Evolutionary conservation across 2,113 vertebrate species (phyloP).

Genomic region (Platichthys stellatus): DNA sequence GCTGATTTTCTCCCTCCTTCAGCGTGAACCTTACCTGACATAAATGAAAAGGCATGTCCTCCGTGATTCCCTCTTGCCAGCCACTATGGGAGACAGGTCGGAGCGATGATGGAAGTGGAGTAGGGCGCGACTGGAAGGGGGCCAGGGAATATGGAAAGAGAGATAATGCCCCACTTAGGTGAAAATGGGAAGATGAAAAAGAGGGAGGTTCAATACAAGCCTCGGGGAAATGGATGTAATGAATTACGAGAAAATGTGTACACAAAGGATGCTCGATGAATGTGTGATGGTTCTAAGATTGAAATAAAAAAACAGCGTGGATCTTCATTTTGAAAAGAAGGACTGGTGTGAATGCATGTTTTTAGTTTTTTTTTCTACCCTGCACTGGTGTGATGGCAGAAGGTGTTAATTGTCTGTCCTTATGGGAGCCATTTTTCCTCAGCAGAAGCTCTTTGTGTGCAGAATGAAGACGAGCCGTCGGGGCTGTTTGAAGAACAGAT

Average conservation of each 20-base stretch:
- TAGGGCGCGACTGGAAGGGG: conserved; percentile 32
- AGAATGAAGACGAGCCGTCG: conserved; percentile 1
- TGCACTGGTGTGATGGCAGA: not conserved
- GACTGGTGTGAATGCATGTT: conserved; percentile 1
- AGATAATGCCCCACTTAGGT: conserved; percentile 61
- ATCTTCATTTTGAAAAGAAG: not conserved
- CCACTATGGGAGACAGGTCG: conserved; percentile 15
- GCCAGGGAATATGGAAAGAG: conserved; percentile 34
- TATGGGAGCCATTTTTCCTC: conserved; percentile 23
- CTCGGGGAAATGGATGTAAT: conserved; percentile 18
- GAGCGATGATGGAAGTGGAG: conserved; percentile 52
- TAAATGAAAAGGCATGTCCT: conserved; percentile 74
- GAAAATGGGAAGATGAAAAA: conserved; percentile 1
- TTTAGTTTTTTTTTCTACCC: not conserved
- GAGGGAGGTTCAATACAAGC: conserved; percentile 11
- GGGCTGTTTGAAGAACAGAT: conserved; percentile 57
- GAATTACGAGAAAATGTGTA: conserved; percentile 14
- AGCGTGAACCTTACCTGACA: conserved; percentile 51
- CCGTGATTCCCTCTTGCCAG: conserved; percentile 34
- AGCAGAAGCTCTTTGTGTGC: conserved; percentile 61
- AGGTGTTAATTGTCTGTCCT: conserved; percentile 61
- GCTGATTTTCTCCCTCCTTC: conserved; percentile 29
- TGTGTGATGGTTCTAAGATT: not conserved
- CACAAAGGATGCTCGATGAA: not conserved
- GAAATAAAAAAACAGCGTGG: not conserved